Conservation (phyloP, 2,113 vertebrate genomes). For the Syrrhaptes paradoxus region DNA sequence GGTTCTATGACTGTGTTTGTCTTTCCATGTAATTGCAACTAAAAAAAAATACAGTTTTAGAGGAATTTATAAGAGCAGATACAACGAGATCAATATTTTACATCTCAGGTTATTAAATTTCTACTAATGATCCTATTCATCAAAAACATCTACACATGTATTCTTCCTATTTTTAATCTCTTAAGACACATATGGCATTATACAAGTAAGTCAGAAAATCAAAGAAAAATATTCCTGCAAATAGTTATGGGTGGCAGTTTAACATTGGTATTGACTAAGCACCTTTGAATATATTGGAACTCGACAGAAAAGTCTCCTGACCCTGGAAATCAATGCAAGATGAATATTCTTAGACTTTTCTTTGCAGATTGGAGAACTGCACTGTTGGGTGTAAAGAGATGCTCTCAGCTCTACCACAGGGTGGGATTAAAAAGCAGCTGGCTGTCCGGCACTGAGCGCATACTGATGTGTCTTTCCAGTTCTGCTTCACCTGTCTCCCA, state of each 20-base stretch:
- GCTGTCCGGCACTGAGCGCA: accelerated
- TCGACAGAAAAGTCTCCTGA: neutral
- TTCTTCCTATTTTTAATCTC: slow-evolving; percentile 45
- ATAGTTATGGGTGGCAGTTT: slow-evolving; percentile 1
- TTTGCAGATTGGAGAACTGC: neutral
- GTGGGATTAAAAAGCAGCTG: neutral
- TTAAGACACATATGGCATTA: neutral
- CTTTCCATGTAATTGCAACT: neutral
- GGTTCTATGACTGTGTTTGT: slow-evolving; percentile 16
- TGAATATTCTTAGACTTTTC: neutral
- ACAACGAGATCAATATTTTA: slow-evolving; percentile 64
- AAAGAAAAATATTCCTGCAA: slow-evolving; percentile 50
- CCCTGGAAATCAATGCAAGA: neutral
- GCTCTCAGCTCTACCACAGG: neutral
- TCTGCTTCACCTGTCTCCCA: neutral
- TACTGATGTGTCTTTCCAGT: accelerated
- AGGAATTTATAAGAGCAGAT: slow-evolving; percentile 38
- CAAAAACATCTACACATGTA: slow-evolving; percentile 30
- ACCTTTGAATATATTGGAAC: neutral
- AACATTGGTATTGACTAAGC: neutral
- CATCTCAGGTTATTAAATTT: slow-evolving; percentile 64
- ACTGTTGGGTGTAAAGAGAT: neutral
- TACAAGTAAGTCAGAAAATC: slow-evolving; percentile 39
- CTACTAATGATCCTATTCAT: slow-evolving; percentile 50
- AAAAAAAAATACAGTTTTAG: neutral